phyloP scores from a whole-genome alignment of 2,888 invertebrate genomes.

The Subacronicta megacephala region DNA sequence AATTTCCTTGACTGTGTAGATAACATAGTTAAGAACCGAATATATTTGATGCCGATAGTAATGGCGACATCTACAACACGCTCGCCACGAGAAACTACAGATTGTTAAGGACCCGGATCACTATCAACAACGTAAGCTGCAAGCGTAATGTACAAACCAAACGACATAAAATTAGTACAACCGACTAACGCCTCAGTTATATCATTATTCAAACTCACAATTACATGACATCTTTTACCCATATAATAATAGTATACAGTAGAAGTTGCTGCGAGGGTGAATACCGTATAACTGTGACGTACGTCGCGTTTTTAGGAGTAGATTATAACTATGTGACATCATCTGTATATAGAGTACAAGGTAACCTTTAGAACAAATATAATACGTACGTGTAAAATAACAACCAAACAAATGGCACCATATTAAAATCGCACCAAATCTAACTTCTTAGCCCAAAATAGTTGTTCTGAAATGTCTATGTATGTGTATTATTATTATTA shows the following conservation, averaged over 20 bases:
- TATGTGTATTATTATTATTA: no score
- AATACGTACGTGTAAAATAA: slow-evolving; percentile 80
- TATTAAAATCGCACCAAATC: slow-evolving; percentile 80
- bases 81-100: neutral
- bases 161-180: slow-evolving; percentile 39
- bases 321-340: slow-evolving; percentile 57
- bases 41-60: no score
- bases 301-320: slow-evolving; percentile 31
- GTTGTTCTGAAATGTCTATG: slow-evolving; percentile 50
- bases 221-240: slow-evolving; percentile 24
- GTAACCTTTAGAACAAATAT: slow-evolving; percentile 80
- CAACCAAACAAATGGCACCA: slow-evolving; percentile 88
- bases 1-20: no score
- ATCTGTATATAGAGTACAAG: slow-evolving; percentile 69
- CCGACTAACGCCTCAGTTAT: slow-evolving; percentile 56
- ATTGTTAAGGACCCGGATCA: slow-evolving; percentile 24
- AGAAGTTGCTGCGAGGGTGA: slow-evolving; percentile 14
- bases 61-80: slow-evolving; percentile 1
- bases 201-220: slow-evolving; percentile 58
- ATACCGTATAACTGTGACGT: slow-evolving; percentile 25
- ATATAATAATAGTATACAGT: slow-evolving; percentile 1
- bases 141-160: slow-evolving; percentile 53
- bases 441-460: slow-evolving; percentile 66
- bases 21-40: no score
- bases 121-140: slow-evolving; percentile 49